phyloP scores from a whole-genome alignment of 2,113 vertebrate genomes.

The Paramisgurnus dabryanus region DNA sequence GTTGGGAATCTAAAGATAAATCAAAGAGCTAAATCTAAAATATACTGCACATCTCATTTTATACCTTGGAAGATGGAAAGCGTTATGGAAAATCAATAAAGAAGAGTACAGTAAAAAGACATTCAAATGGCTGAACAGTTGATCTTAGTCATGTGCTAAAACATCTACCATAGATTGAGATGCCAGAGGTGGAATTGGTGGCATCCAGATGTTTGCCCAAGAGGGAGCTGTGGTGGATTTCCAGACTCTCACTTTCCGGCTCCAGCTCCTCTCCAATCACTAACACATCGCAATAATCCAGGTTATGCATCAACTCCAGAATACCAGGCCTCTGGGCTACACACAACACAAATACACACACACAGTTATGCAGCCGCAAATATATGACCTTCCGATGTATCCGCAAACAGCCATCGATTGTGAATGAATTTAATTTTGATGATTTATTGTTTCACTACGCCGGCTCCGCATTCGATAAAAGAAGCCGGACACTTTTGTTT shows the following conservation, averaged over 20 bases:
- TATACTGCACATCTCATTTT: background rate
- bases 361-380: background rate
- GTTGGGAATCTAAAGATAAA: background rate
- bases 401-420: conserved; percentile 48
- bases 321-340: conserved; percentile 75
- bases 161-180: conserved; percentile 90
- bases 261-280: conserved; percentile 87
- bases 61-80: background rate
- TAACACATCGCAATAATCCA: conserved; percentile 96
- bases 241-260: conserved; percentile 85
- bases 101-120: background rate
- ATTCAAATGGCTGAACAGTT: background rate
- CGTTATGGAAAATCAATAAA: background rate
- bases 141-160: background rate
- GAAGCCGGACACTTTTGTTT: conserved; percentile 36
- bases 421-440: conserved; percentile 49
- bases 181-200: conserved; percentile 94
- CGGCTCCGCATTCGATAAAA: conserved; percentile 39
- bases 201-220: conserved; percentile 89
- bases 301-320: conserved; percentile 89
- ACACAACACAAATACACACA: conserved; percentile 21
- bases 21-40: background rate
- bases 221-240: conserved; percentile 79
- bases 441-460: conserved; percentile 46
- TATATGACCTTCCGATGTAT: background rate